These are phyloP conservation scores for Eleginops maclovinus DNA, from an alignment of 2,113 vertebrate species.

Conservation along the genomic window DNA sequence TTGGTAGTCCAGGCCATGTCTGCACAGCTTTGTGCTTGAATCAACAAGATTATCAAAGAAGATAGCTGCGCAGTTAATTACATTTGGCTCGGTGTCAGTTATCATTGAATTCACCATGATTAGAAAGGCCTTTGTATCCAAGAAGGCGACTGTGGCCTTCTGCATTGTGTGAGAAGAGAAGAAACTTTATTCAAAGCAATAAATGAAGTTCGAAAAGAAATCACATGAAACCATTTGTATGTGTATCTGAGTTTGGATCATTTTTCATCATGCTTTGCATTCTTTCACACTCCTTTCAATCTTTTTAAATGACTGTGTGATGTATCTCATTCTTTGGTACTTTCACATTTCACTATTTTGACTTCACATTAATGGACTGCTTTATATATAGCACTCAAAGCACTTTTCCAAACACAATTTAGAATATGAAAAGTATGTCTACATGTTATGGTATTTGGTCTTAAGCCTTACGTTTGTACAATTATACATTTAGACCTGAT, in stretches of 20 bases:
- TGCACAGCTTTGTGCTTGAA: constrained; percentile 35
- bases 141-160: constrained; percentile 10
- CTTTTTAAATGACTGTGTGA: too few relatives aligned
- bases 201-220: constrained; percentile 28
- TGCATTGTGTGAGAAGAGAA: constrained; percentile 23
- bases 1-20: constrained; percentile 31
- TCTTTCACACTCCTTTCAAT: neutral
- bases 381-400: too few relatives aligned
- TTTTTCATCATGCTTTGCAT: neutral
- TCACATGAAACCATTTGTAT: neutral
- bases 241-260: neutral
- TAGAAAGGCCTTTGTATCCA: constrained; percentile 43
- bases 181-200: neutral
- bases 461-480: neutral
- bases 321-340: too few relatives aligned
- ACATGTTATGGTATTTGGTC: too few relatives aligned
- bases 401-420: too few relatives aligned
- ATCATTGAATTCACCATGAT: constrained; percentile 44
- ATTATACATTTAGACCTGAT: neutral
- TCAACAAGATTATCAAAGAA: constrained; percentile 59
- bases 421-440: too few relatives aligned
- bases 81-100: constrained; percentile 56
- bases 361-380: too few relatives aligned
- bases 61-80: constrained; percentile 58
- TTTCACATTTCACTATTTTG: too few relatives aligned